Percentiles rank a stretch among this genome's conserved stretches.
These are phyloP conservation scores for Chymomyza amoena DNA, from an alignment of 2,888 invertebrate genomes.

Conservation along the genomic window DNA sequence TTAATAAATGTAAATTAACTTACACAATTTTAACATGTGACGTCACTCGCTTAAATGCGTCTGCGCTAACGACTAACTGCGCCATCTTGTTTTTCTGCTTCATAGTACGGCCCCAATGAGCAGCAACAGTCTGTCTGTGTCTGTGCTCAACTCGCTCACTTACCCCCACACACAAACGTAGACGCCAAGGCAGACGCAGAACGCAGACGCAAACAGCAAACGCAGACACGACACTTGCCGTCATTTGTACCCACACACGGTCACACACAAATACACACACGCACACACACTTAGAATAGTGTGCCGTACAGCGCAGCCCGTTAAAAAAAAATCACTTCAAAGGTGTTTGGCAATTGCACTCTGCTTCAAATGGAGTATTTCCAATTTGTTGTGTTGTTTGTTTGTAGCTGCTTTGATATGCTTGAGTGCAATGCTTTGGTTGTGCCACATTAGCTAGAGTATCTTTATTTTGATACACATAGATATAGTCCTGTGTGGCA, in stretches of 20 bases:
- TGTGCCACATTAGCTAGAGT: not conserved
- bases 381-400: not conserved
- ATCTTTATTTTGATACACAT: not conserved
- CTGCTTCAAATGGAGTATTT: constrained; percentile 1
- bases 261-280: not conserved
- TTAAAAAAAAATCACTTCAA: constrained; percentile 25
- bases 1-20: too few species aligned
- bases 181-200: constrained; percentile 41
- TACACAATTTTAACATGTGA: too few species aligned
- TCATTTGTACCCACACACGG: constrained; percentile 46
- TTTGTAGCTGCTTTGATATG: not conserved
- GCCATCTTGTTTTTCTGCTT: too few species aligned
- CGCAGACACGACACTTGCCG: constrained; percentile 37
- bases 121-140: not conserved
- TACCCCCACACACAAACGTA: constrained; percentile 52
- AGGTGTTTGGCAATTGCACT: constrained; percentile 62
- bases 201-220: constrained; percentile 10
- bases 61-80: too few species aligned
- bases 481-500: not conserved
- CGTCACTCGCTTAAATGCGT: too few species aligned
- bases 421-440: not conserved
- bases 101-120: not conserved
- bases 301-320: not conserved
- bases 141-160: constrained; percentile 28
- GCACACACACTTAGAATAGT: not conserved